These are phyloP conservation scores for Hestina assimilis DNA, from an alignment of 1,140 invertebrate genomes.

Conservation along the genomic window DNA sequence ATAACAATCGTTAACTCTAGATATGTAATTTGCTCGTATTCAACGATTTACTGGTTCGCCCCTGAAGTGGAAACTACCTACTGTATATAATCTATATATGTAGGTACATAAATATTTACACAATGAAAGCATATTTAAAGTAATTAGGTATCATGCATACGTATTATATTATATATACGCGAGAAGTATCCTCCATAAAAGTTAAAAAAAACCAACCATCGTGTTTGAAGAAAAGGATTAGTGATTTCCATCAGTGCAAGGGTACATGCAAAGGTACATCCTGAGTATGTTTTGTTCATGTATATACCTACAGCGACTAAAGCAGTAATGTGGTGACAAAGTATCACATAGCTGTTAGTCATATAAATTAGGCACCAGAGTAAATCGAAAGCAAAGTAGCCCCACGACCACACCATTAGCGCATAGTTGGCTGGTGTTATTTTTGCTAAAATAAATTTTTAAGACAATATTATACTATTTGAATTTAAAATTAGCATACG, in stretches of 20 bases:
- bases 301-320: conserved; percentile 71
- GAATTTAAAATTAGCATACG: too few relatives aligned
- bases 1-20: too few relatives aligned
- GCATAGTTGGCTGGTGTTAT: conserved; percentile 44
- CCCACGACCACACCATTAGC: conserved; percentile 72
- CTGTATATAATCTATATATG: too few relatives aligned
- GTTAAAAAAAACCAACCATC: conserved; percentile 64
- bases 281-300: conserved; percentile 69
- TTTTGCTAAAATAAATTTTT: conserved; percentile 40
- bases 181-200: too few relatives aligned
- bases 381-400: conserved; percentile 80
- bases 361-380: conserved; percentile 78
- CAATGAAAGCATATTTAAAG: too few relatives aligned
- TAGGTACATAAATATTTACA: too few relatives aligned
- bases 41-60: too few relatives aligned
- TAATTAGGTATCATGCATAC: too few relatives aligned
- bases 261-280: conserved; percentile 76
- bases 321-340: conserved; percentile 77
- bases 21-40: too few relatives aligned
- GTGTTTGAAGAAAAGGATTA: conserved; percentile 79
- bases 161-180: too few relatives aligned
- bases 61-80: too few relatives aligned
- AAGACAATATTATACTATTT: neutral
- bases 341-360: conserved; percentile 75
- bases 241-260: conserved; percentile 79